These are phyloP conservation scores for Vipera latastei DNA, from an alignment of 2,797 vertebrate species.

Conservation along the genomic window DNA sequence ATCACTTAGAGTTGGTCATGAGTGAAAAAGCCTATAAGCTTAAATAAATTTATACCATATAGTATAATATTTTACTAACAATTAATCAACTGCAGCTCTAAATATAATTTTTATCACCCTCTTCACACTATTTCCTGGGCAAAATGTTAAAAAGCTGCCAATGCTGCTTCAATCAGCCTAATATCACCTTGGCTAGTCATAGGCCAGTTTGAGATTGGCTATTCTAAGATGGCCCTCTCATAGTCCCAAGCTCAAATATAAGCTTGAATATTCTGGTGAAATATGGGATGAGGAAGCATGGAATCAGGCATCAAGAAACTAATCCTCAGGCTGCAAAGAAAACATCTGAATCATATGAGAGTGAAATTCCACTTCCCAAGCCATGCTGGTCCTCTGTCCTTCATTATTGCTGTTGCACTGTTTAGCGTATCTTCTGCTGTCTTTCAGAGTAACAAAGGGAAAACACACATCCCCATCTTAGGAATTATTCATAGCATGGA, in stretches of 20 bases:
- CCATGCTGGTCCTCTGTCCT: background rate
- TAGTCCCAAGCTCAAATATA: background rate
- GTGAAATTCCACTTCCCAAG: background rate
- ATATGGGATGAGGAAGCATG: background rate
- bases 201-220: background rate
- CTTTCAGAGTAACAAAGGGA: background rate
- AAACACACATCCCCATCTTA: background rate
- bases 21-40: background rate
- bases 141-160: background rate
- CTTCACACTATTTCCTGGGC: background rate
- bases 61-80: background rate
- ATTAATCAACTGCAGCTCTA: background rate
- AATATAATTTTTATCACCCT: background rate
- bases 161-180: background rate
- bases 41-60: background rate
- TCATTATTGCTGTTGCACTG: background rate
- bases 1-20: background rate
- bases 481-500: background rate
- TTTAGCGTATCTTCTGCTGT: background rate
- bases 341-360: background rate
- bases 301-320: background rate
- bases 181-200: background rate
- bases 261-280: background rate
- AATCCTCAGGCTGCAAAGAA: background rate
- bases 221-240: background rate